Conservation (phyloP, 23 tunicate genomes). For the Clavelina lepadiformis region DNA sequence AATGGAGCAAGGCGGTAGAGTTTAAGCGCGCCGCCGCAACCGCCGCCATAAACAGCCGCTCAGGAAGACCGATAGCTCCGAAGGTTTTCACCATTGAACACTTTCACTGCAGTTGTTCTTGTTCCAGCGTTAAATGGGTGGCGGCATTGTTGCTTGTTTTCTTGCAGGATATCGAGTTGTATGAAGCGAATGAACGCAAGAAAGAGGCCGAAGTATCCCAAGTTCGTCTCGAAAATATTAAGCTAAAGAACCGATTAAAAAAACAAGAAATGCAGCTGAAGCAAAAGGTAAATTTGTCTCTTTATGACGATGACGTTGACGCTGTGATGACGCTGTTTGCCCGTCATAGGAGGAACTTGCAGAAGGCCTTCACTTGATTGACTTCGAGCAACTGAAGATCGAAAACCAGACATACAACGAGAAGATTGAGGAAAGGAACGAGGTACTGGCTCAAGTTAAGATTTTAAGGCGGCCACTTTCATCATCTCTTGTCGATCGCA, state of each 20-base stretch:
- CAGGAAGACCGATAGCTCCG: slow-evolving; percentile 66
- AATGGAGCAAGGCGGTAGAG: slow-evolving; percentile 59
- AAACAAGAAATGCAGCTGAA: slow-evolving; percentile 83
- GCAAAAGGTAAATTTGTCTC: slow-evolving; percentile 46
- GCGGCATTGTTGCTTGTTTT: not conserved
- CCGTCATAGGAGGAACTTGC: slow-evolving; percentile 75
- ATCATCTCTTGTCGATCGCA: no score
- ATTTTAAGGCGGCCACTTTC: no score
- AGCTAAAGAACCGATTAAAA: slow-evolving; percentile 64
- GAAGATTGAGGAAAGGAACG: slow-evolving; percentile 98
- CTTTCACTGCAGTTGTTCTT: not conserved
- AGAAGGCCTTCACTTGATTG: slow-evolving; percentile 93
- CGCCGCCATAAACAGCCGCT: slow-evolving; percentile 64
- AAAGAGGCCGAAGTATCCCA: slow-evolving; percentile 89
- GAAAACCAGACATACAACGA: slow-evolving; percentile 99
- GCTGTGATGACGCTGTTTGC: not conserved
- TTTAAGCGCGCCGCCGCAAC: slow-evolving; percentile 63
- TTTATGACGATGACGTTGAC: no score
- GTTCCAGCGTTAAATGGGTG: not conserved
- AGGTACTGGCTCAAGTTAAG: no score
- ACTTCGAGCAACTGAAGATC: slow-evolving; percentile 98
- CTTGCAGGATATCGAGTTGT: slow-evolving; percentile 51
- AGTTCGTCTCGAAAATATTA: slow-evolving; percentile 92
- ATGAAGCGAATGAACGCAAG: slow-evolving; percentile 75
- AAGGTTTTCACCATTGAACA: slow-evolving; percentile 29